Evolutionary conservation across 1,140 invertebrate genomes (phyloP), one percentile per base, ranked within the genome.

Genomic region (Parasteatoda tepidariorum): DNA sequence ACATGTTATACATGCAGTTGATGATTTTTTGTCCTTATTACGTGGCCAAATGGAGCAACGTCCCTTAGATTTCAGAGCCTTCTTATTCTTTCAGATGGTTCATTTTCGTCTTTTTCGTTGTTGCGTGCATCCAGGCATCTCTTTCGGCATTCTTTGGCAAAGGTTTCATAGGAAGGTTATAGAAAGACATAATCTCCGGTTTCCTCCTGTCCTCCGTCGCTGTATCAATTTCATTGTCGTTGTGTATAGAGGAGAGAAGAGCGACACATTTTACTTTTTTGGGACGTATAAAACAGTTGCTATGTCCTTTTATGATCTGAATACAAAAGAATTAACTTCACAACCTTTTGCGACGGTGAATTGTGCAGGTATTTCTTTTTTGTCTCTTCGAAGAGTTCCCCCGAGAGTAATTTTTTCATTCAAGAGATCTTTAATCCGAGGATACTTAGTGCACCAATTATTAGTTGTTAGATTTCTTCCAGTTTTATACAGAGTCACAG

Each of bases 121-220:
- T n/a, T n/a, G n/a, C n/a, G n/a, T n/a, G n/a, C n/a, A n/a, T n/a
- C n/a, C n/a, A n/a, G n/a, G n/a, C n/a, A n/a, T n/a, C n/a, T n/a
- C n/a, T n/a, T n/a, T n/a, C n/a, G n/a, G n/a, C n/a, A n/a, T n/a
- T n/a, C n/a, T n/a, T n/a, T n/a, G n/a, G n/a, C n/a, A n/a, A n/a
- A n/a, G n/a, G n/a, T n/a, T n/a, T n/a, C n/a, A n/a, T n/a, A 0
- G 88, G 88, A 41, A 74, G 71, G 85, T 89, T 89, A 85, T 91
- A 91, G 61, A 87, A 87, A 11, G 83, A 33, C 55, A 90, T 87
- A 55, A 91, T 89, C 24, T 89, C 86, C 31, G 89, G 88, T 84
- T 89, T 89, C 26, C 84, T 81, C 31, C 85, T 62, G 73, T 34
- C 54, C 24, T 62, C 33, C 70, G 24, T 66, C 9, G 84, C 76